phyloP scores from a whole-genome alignment of 1,140 invertebrate genomes.

The Psix sp. region DNA sequence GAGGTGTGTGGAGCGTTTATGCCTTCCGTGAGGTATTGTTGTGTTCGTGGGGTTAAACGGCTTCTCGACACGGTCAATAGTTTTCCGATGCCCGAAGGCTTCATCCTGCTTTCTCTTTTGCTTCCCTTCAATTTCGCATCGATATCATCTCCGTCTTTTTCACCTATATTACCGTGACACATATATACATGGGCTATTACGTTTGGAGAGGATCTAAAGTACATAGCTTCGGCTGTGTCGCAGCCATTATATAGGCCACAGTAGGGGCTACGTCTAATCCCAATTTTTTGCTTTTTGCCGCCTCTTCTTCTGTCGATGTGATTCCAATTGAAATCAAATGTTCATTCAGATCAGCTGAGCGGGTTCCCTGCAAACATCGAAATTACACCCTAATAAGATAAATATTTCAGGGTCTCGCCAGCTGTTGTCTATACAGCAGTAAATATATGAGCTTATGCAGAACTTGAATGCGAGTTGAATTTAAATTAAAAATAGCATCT shows the following conservation, averaged over 20 bases:
- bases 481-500: too few relatives aligned
- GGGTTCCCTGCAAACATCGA: too few relatives aligned
- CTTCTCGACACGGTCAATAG: conserved; percentile 69
- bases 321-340: too few relatives aligned
- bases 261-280: conserved; percentile 39
- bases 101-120: conserved; percentile 31
- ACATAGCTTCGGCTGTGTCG: conserved; percentile 23
- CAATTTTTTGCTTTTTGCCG: too few relatives aligned
- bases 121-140: conserved; percentile 23
- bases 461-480: too few relatives aligned
- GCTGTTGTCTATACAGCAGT: too few relatives aligned
- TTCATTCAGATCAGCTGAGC: too few relatives aligned
- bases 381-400: too few relatives aligned
- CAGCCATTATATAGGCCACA: conserved; percentile 39
- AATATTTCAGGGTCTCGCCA: too few relatives aligned
- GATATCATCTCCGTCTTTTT: conserved; percentile 30
- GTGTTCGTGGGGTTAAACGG: conserved; percentile 67
- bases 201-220: conserved; percentile 30
- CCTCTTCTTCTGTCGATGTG: too few relatives aligned
- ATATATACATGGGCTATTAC: conserved; percentile 31
- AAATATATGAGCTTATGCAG: too few relatives aligned
- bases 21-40: conserved; percentile 63
- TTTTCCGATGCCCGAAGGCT: conserved; percentile 64
- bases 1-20: conserved; percentile 62
- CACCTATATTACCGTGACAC: conserved; percentile 39